A percentile compares a stretch with the other conserved stretches of the same genome.
phyloP scores from a whole-genome alignment of 2,888 invertebrate species.

The Ernsta delagoae region DNA sequence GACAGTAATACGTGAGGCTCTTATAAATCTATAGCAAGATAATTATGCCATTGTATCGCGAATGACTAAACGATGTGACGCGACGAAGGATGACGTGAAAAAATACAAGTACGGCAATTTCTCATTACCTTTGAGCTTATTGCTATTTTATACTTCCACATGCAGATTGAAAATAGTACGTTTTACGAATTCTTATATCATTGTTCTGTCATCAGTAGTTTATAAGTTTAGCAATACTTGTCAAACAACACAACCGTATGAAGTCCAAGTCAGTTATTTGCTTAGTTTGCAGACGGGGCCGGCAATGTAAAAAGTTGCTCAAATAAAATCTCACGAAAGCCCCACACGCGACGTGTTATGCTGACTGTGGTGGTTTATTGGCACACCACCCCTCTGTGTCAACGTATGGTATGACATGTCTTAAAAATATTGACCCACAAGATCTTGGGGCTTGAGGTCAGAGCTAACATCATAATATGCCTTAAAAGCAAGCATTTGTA shows the following conservation, averaged over 20 bases:
- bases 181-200: too few species aligned
- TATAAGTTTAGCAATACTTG: background rate
- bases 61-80: too few species aligned
- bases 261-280: conserved; percentile 67
- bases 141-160: too few species aligned
- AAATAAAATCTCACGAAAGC: conserved; percentile 74
- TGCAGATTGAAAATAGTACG: too few species aligned
- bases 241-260: conserved; percentile 46
- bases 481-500: too few species aligned
- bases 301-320: conserved; percentile 76
- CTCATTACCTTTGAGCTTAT: too few species aligned
- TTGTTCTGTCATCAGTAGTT: too few species aligned
- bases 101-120: too few species aligned
- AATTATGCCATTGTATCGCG: too few species aligned
- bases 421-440: background rate
- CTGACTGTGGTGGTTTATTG: conserved; percentile 63
- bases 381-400: conserved; percentile 42
- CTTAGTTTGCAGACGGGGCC: conserved; percentile 79
- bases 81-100: too few species aligned
- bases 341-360: conserved; percentile 66
- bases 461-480: background rate
- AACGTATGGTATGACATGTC: background rate
- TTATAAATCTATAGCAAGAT: too few species aligned
- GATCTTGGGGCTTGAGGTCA: background rate
- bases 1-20: too few species aligned